phyloP scores from a whole-genome alignment of 92 coral and sea anemone genomes.

The Umimayanthus kanabou region DNA sequence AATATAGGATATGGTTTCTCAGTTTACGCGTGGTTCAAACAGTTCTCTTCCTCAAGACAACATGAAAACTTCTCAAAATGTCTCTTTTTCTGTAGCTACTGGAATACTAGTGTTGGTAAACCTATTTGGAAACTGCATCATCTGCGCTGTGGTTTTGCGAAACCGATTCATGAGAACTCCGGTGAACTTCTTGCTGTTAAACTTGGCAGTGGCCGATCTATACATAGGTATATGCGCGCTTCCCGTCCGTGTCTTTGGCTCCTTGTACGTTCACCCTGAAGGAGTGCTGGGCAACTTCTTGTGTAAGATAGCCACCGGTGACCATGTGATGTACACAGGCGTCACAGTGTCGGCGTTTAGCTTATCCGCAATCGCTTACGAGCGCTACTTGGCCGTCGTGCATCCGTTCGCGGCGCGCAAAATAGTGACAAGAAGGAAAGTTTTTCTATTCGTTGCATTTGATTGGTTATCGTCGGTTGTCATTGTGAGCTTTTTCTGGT shows the following conservation, averaged over 20 bases:
- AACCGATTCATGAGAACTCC: slow-evolving; percentile 55
- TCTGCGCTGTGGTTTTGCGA: slow-evolving; percentile 51
- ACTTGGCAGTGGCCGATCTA: slow-evolving; percentile 60
- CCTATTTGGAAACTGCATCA: slow-evolving; percentile 52
- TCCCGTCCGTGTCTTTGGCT: slow-evolving; percentile 39
- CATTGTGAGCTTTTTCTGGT: background rate
- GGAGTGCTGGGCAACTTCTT: slow-evolving; percentile 43
- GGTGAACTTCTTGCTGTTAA: slow-evolving; percentile 51
- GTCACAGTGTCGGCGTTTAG: slow-evolving; percentile 37
- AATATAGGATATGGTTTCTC: too few relatives aligned
- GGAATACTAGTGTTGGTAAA: slow-evolving; percentile 40
- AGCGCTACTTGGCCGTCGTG: slow-evolving; percentile 49
- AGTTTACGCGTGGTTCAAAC: background rate
- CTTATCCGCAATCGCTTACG: slow-evolving; percentile 43
- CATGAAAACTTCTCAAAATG: background rate
- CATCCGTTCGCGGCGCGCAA: slow-evolving; percentile 32
- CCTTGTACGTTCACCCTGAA: slow-evolving; percentile 41
- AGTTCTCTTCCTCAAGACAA: background rate
- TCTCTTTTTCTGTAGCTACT: background rate
- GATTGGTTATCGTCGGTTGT: slow-evolving; percentile 43
- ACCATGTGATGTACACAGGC: slow-evolving; percentile 46
- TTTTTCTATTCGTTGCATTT: background rate
- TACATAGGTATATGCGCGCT: slow-evolving; percentile 37
- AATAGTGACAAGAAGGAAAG: slow-evolving; percentile 4
- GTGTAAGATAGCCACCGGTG: slow-evolving; percentile 53